phyloP scores from a whole-genome alignment of 2,888 invertebrate species.

The Siphonodentalium dalli region DNA sequence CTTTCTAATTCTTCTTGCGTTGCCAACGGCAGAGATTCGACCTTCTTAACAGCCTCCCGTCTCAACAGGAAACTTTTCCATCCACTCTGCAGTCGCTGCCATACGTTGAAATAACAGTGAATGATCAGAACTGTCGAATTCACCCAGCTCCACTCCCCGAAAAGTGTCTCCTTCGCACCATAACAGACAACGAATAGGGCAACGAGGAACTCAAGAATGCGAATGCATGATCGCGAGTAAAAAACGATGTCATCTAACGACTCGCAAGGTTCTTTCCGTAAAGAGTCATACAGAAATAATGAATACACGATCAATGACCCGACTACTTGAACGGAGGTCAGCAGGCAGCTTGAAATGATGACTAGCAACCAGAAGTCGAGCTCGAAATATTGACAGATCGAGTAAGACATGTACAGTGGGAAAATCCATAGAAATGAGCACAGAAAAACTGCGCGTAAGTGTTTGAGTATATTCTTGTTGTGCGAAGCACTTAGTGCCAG shows the following conservation, averaged over 20 bases:
- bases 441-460: conserved; percentile 63
- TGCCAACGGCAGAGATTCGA: conserved; percentile 66
- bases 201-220: conserved; percentile 68
- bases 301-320: conserved; percentile 68
- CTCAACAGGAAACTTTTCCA: conserved; percentile 67
- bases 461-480: conserved; percentile 58
- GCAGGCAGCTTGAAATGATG: conserved; percentile 68
- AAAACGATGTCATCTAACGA: conserved; percentile 69
- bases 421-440: conserved; percentile 65
- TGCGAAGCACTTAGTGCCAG: conserved; percentile 67
- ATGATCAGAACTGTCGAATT: conserved; percentile 67
- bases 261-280: conserved; percentile 66
- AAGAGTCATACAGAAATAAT: conserved; percentile 67
- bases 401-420: conserved; percentile 66
- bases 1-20: conserved; percentile 60
- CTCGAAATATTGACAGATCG: conserved; percentile 65
- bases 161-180: conserved; percentile 66
- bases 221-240: conserved; percentile 66
- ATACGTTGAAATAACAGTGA: conserved; percentile 70
- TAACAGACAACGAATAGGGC: conserved; percentile 69
- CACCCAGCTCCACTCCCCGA: conserved; percentile 67
- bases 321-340: conserved; percentile 67
- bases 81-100: conserved; percentile 67
- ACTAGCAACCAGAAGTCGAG: conserved; percentile 69
- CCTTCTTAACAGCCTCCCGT: conserved; percentile 67